Evolutionary conservation across 2,797 vertebrate species (phyloP), one percentile per base, ranked within the genome.

Genomic region (Lacerta agilis): DNA sequence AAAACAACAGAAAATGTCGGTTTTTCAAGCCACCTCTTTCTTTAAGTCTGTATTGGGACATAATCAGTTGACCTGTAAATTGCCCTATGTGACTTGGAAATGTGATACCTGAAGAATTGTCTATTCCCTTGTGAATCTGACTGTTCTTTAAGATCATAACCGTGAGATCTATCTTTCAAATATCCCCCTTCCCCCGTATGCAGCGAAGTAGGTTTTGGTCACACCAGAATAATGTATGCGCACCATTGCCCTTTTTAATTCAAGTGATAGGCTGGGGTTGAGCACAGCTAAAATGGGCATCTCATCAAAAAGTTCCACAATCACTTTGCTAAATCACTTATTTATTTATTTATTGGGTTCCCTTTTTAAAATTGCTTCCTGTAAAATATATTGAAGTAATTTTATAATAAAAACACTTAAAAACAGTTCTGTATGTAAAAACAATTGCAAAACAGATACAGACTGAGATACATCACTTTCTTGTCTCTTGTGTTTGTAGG

Each of bases 401-500:
- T 71, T 33, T 7, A 11, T 29, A 29, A 11, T 33, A n/a, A 71
- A 71, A 33, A 20, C 18, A 61, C 27, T 29, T 72, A 72, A 72
- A 72, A 33, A 13, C 15, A 0, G 2, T 72, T 72, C 45, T 36
- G 18, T 36, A 33, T 73, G 33, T 61, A 61, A 61, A 61, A 61
- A 20, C 5, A 61, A 18, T 7, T 61, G 61, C 61, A 61, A 61
- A 61, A 61, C 18, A 61, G 20, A 23, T 61, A 61, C 61, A 61
- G 61, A 2, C 61, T 61, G 61, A 20, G 20, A 61, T 33, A 58
- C 73, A 2, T 86, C 75, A 86, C 86, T 78, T 1, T 33, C 91
- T 78, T 90, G 1, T 90, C 76, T 76, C 7, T 78, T 92, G 1
- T 91, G 3, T 94, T 93, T 95, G 41, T 92, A 99, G 99, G 99